Conservation (phyloP, 2,797 vertebrate genomes). For the Luscinia megarhynchos region DNA sequence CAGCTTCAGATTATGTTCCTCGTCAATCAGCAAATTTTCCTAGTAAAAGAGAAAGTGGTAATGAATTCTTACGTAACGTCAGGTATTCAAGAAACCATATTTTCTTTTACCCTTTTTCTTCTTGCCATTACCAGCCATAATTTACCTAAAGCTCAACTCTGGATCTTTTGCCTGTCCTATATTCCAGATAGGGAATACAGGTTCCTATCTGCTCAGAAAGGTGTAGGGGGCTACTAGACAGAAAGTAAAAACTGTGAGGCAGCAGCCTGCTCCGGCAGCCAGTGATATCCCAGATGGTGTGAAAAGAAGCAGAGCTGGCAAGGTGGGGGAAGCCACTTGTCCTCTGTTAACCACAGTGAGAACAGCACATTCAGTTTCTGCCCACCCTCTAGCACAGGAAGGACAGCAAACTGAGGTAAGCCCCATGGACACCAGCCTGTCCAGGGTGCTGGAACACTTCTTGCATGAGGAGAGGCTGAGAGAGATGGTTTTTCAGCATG, state of each 20-base stretch:
- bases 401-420: neutral
- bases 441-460: neutral
- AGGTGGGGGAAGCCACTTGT: neutral
- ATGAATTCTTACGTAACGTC: neutral
- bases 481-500: neutral
- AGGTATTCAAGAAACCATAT: fast-evolving
- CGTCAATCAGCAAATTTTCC: constrained; percentile 96
- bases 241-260: neutral
- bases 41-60: constrained; percentile 60
- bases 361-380: neutral
- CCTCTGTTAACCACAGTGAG: neutral
- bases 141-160: neutral
- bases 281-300: neutral
- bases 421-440: neutral
- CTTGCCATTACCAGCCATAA: neutral
- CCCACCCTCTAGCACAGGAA: neutral
- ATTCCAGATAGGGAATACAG: neutral
- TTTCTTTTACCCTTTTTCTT: neutral
- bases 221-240: neutral
- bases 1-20: constrained; percentile 91
- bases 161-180: neutral
- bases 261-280: neutral
- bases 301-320: neutral
- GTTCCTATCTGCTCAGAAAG: neutral
- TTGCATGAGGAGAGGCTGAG: neutral